Percentiles rank a stretch among this genome's conserved stretches.
Evolutionary conservation across 2,797 vertebrate species (phyloP).

Genomic region (Sebastes nivosus): DNA sequence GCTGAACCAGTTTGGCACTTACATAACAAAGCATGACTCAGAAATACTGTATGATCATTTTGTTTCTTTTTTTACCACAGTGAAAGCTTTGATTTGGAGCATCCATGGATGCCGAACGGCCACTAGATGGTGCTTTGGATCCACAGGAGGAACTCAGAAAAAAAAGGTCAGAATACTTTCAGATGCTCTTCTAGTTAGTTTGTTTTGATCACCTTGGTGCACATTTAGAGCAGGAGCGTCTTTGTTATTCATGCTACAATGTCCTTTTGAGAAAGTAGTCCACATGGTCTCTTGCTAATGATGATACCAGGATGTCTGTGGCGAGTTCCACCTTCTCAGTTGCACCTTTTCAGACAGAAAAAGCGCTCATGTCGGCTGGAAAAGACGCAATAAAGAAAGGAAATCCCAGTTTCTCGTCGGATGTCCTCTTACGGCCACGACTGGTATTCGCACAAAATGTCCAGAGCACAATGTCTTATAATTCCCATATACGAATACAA

Average conservation of each 20-base stretch:
- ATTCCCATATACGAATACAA: constrained; percentile 56
- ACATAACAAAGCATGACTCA: constrained; percentile 45
- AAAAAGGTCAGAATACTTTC: constrained; percentile 29
- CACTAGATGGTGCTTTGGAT: constrained; percentile 76
- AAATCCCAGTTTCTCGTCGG: constrained; percentile 42
- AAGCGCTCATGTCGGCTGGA: constrained; percentile 17
- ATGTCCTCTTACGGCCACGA: constrained; percentile 27
- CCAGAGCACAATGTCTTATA: constrained; percentile 59
- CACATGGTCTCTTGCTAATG: constrained; percentile 3
- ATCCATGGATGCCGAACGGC: constrained; percentile 23
- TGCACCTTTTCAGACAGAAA: constrained; percentile 25
- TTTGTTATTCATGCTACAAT: constrained; percentile 40
- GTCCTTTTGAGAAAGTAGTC: constrained; percentile 28
- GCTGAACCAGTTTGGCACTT: constrained; percentile 57
- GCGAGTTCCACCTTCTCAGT: constrained; percentile 31
- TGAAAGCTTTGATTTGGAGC: constrained; percentile 15
- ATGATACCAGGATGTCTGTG: constrained; percentile 5
- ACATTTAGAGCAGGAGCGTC: constrained; percentile 32
- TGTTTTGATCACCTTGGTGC: constrained; percentile 11
- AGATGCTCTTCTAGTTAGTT: not conserved
- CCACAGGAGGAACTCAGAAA: constrained; percentile 26
- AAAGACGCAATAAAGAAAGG: constrained; percentile 33
- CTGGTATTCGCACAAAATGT: constrained; percentile 35
- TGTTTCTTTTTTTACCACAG: constrained; percentile 32
- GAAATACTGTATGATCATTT: constrained; percentile 65